Evolutionary conservation across 2,888 invertebrate species (phyloP), one percentile per base, ranked within the genome.

Genomic region (Drosophila pseudotakahashii): DNA sequence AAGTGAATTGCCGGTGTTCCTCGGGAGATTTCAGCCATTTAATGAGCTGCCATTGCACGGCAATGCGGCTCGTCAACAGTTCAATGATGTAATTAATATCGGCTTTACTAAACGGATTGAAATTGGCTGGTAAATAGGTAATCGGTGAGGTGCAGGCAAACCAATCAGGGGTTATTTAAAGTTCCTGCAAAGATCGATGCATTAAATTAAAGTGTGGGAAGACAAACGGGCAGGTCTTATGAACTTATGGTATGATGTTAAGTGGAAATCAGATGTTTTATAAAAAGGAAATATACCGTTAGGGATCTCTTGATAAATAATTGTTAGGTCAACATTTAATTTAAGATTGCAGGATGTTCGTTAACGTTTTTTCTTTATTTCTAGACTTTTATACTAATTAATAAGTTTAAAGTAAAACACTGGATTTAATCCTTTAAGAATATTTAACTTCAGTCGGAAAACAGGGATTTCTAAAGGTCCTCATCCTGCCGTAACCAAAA

Each of bases 1-100:
- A 70, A 72, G 73, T 72, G 53, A 52, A 52, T 59, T 52, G 71
- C 45, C 50, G 32, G 32, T 19, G 39, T 32, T 54, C 64, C 50
- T 36, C 53, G 44, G 36, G 11, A 47, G 70, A 36, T 51, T 73
- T 73, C 44, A 54, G 16, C 30, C 54, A 63, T 64, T 63, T 71
- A 73, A 71, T 71, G 70, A 71, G 73, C 73, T 50, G 50, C 54
- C 34, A 63, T 52, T 67, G 44, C 68, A 14, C 23, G 5, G 37
- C 36, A 67, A 67, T 32, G 67, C 14, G 51, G 6, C 51, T 67
- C 51, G 19, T 37, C 37, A 23, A 23, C 32, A 45, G 30, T 9
- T 30, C 51, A 34, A 19, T 32, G 37, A 52, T 52, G 44, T 37
- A 67, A 64, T 59, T 51, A 19, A 23, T 23, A 23, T 51, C 32